Percentiles rank a stretch among this genome's conserved stretches.
phyloP scores from a whole-genome alignment of 2,888 invertebrate species.

The Tubulanus polymorphus region DNA sequence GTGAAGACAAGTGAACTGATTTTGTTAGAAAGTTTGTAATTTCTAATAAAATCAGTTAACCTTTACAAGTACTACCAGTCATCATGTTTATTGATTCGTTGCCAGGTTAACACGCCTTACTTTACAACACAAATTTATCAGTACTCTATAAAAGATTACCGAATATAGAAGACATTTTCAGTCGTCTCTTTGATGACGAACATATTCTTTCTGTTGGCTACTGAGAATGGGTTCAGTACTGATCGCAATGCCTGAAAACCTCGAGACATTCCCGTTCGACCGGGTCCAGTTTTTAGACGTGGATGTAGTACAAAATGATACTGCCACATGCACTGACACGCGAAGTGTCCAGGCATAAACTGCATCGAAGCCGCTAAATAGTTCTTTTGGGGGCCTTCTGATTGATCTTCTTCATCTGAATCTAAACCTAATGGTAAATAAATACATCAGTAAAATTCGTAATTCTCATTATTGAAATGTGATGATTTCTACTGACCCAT shows the following conservation, averaged over 20 bases:
- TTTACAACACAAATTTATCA: too few species aligned
- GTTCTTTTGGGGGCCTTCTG: slow-evolving; percentile 25
- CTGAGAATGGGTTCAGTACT: slow-evolving; percentile 67
- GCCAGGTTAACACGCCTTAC: too few species aligned
- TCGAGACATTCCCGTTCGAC: slow-evolving; percentile 25
- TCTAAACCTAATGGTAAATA: slow-evolving; percentile 5
- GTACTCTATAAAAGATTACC: slow-evolving; percentile 30
- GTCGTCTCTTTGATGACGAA: slow-evolving; percentile 67
- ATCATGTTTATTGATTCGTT: too few species aligned
- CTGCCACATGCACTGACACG: slow-evolving; percentile 71
- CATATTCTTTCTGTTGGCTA: slow-evolving; percentile 71
- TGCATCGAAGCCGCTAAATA: slow-evolving; percentile 54
- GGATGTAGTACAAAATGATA: slow-evolving; percentile 68
- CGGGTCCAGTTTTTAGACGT: slow-evolving; percentile 59
- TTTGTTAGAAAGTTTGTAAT: too few species aligned
- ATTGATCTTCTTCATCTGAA: slow-evolving; percentile 41
- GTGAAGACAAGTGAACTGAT: too few species aligned
- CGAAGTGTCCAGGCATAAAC: slow-evolving; percentile 67
- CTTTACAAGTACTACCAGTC: too few species aligned
- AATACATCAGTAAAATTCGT: background rate
- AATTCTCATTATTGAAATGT: too few species aligned
- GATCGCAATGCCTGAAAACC: slow-evolving; percentile 61
- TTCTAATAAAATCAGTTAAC: too few species aligned
- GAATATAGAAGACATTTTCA: slow-evolving; percentile 47
- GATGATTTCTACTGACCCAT: too few species aligned